Evolutionary conservation across 2,888 invertebrate genomes (phyloP), one percentile per base, ranked within the genome.

Genomic region (Ochropleura leucogaster): DNA sequence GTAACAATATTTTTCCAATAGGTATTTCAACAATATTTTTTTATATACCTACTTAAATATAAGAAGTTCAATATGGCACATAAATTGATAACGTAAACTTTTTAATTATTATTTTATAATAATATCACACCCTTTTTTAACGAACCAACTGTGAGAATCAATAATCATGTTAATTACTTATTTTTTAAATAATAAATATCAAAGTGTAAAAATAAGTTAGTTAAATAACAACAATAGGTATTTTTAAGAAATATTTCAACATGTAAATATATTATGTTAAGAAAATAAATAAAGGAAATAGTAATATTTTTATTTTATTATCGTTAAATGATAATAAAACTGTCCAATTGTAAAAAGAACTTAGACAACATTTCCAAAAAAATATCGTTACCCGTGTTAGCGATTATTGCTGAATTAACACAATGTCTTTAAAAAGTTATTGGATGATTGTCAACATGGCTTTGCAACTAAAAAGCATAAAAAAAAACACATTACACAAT

Each of bases 11-110:
- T 16, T 30, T 16, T 30, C 30, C 8, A 57, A 8, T 8, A 57
- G 30, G 30, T 14, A 57, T 57, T 30, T 57, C 16, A 59, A 59
- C 57, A 57, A 30, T 55, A 53, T 20, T 20, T 55, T 1, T 4
- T 55, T 55, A 30, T 2, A 30, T 20, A 20, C 12, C 10, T 55
- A 20, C 12, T n/a, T 55, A 20, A 12, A 20, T 55, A 55, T 55
- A 55, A 55, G 12, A 55, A 57, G 30, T 57, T 30, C n/a, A 16
- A 9, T 40, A 59, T 59, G 59, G 59, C 59, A 59, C 59, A 59
- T 59, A 59, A 16, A 16, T 59, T 59, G 57, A 59, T 16, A 40
- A 16, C 40, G 59, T 40, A 16, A 40, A 59, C 1, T 4, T 59
- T 59, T 59, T 16, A 4, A 1, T 16, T 40, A 30, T 40, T 59